Evolutionary conservation across 2,113 vertebrate species (phyloP).

Genomic region (Holacanthus passer): DNA sequence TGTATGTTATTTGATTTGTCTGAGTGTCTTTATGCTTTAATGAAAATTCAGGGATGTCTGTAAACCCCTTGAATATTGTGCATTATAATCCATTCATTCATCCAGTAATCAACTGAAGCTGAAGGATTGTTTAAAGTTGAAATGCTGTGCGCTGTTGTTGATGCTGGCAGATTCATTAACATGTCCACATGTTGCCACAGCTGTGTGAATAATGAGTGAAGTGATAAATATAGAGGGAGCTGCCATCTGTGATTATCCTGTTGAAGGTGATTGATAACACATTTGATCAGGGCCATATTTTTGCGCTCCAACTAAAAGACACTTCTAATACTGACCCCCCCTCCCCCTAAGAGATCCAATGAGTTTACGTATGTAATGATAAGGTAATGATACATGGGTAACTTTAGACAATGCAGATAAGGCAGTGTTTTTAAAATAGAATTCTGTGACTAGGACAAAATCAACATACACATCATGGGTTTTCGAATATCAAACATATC

Average conservation of each 20-base stretch:
- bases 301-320: neutral
- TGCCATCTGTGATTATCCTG: neutral
- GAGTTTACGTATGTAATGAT: slow-evolving; percentile 27
- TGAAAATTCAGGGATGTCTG: too few relatives aligned
- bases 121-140: too few relatives aligned
- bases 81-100: too few relatives aligned
- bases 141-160: too few relatives aligned
- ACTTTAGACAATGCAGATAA: slow-evolving; percentile 30
- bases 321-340: neutral
- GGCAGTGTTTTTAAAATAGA: neutral
- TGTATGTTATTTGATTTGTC: too few relatives aligned
- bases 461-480: neutral
- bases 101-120: too few relatives aligned
- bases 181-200: neutral
- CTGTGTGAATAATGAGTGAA: neutral
- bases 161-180: too few relatives aligned
- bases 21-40: too few relatives aligned
- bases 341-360: neutral
- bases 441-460: too few relatives aligned
- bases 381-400: slow-evolving; percentile 26
- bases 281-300: neutral
- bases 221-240: neutral
- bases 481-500: neutral
- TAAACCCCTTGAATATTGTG: too few relatives aligned
- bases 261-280: neutral